phyloP scores from a whole-genome alignment of 1,140 invertebrate species.

The Polypedilum pembai region DNA sequence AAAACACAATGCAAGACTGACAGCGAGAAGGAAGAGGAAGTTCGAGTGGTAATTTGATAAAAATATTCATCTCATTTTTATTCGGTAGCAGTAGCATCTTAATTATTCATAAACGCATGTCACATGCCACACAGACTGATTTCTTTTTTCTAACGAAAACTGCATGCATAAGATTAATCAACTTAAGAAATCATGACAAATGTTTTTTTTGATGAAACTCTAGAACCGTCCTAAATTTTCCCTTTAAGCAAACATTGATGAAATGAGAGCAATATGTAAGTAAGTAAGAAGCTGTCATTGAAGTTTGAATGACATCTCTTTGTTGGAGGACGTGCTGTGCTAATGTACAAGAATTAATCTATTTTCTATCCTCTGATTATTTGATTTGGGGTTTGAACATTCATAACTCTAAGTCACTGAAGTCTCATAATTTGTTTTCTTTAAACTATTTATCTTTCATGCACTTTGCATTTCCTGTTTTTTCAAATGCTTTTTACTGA shows the following conservation, averaged over 20 bases:
- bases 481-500: not conserved
- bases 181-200: constrained; percentile 10
- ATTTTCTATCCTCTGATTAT: not conserved
- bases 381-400: not conserved
- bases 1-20: not conserved
- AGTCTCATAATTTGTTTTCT: too few species aligned
- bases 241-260: too few species aligned
- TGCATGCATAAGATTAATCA: constrained; percentile 12
- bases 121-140: constrained; percentile 19
- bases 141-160: not conserved
- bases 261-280: too few species aligned
- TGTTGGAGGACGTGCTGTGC: constrained; percentile 1
- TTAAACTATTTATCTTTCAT: not conserved
- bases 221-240: too few species aligned
- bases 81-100: constrained; percentile 8
- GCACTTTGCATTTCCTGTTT: constrained; percentile 11
- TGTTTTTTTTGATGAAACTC: not conserved
- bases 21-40: not conserved
- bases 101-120: not conserved
- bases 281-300: too few species aligned
- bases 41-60: not conserved
- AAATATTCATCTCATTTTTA: not conserved
- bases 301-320: not conserved
- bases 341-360: constrained; percentile 5
- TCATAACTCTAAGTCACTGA: too few species aligned